Evolutionary conservation across 2,888 invertebrate species (phyloP).

Genomic region (Xanthorhoe designata): DNA sequence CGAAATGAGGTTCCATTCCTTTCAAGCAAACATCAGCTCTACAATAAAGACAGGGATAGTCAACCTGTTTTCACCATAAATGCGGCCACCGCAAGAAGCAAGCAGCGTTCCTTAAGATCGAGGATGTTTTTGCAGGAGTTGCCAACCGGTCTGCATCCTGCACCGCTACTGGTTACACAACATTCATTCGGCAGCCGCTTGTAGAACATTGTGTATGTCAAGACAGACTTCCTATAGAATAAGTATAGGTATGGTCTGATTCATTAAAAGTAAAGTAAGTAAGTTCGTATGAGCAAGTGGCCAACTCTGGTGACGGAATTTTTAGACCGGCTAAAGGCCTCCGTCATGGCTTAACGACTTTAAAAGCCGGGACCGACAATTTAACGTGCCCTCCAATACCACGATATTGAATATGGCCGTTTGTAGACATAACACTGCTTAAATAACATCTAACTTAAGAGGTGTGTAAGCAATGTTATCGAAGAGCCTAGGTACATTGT

Average conservation of each 20-base stretch:
- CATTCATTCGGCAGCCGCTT: constrained; percentile 30
- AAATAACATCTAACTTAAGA: neutral
- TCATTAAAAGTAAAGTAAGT: no score
- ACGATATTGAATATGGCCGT: no score
- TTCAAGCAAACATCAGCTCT: neutral
- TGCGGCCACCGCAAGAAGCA: constrained; percentile 18
- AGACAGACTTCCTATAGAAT: neutral
- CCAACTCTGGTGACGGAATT: no score
- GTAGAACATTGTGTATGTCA: constrained; percentile 11
- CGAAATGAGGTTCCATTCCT: no score
- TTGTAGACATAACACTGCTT: neutral
- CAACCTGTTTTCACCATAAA: constrained; percentile 12
- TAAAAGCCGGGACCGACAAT: no score
- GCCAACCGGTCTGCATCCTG: constrained; percentile 49
- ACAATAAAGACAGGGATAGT: neutral
- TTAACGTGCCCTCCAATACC: no score
- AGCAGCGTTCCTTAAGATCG: constrained; percentile 19
- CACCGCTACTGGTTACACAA: constrained; percentile 40
- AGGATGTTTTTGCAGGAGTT: constrained; percentile 45
- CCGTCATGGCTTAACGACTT: no score
- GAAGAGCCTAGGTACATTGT: constrained; percentile 43
- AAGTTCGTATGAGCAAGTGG: no score
- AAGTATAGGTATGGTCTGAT: neutral
- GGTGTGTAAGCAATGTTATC: constrained; percentile 3
- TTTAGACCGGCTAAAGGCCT: no score